Base-by-base conservation (phyloP, 2,888 invertebrate genomes). In the Oxytorus armatus region DNA sequence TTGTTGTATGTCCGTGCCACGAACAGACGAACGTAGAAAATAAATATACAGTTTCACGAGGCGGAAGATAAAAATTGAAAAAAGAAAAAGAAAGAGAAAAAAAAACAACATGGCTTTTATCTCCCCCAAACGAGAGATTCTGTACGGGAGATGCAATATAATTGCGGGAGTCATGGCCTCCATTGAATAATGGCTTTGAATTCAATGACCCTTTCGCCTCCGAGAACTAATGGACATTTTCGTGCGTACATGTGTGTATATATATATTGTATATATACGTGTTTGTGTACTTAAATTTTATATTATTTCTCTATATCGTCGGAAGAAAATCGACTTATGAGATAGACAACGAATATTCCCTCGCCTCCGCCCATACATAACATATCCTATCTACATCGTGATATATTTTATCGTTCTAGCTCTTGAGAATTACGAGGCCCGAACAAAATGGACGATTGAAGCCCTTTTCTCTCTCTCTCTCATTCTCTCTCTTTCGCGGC, bases 341-440 rank as follows among this genome's bases (percentile, higher is more conserved):
- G 36, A 61, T 51, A 39, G 4, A 29, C 53, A 25, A 16, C 25
- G 16, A 11, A 25, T 42, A 42, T 42, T 36, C 3, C 53, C 39
- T 16, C 2, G 29, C 44, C 18, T 39, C 36, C 10, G 36, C 36
- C 3, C 8, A 8, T 39, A 57, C 42, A 61, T 66, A 79, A 36
- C n/a, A n/a, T n/a, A 76, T 72, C 47, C 57, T 44, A 61, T 47
- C 61, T 69, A 66, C 29, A 59, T 36, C 57, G 51, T 23, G 70
- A 76, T 70, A 79, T 73, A 70, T 70, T 70, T 77, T 73, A 79
- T 76, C 59, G 76, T 79, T n/a, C 76, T 29, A 55, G 36, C 61
- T 72, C 36, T 61, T 11, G 47, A 72, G 72, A 79, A 79, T 76
- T 79, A 79, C 76, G 79, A 76, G n/a, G 70, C 72, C 51, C 18